Evolutionary conservation across 53 echinoderm and acorn worm genomes (phyloP), one percentile per base, ranked within the genome.

Genomic region (Astropecten irregularis): DNA sequence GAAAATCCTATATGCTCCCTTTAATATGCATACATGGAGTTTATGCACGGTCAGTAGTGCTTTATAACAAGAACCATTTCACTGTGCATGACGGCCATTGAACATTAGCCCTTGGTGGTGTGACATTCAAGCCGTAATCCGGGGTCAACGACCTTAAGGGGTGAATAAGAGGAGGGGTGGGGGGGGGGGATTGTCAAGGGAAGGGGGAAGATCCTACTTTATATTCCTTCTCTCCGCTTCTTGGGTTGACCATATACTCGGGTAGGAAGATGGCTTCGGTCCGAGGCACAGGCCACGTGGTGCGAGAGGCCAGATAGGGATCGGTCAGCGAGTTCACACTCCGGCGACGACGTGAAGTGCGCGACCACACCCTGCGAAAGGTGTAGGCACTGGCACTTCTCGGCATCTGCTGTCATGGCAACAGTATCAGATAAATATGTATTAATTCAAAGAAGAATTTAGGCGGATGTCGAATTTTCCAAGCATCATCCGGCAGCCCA

Each of bases 231-330:
- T 97, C 94, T 9, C 90, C 92, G 56, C 91, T 94, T 29, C 92
- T 79, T 10, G 94, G 99, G 54, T 89, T 95, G 23, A 97, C 99
- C 73, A 92, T 92, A 77, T 97, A 97, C 65, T 97, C 99, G 25
- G 99, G 99, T 15, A 97, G 69, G 47, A 97, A 97, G 86, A 97
- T 89, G 66, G 94, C 99, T 57, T 97, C 99, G 57, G 91, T 93
- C 74, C 95, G 94, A 14, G 99, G 99, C 4, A 92, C 90, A 3
- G 99, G 99, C 99, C 99, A 97, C 16, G 92, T 92, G 46, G 99
- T 97, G 40, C 85, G 90, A 11, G 99, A 97, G 2, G 99, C 99
- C n/a, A 92, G 66, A 46, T 97, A 97, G 11, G 99, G 99, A 69
- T 97, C 93, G 49, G 94, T 90, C 36, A 97, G 79, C 5, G 94